phyloP scores from a whole-genome alignment of 2,888 invertebrate species.

The Eilema sororculum region DNA sequence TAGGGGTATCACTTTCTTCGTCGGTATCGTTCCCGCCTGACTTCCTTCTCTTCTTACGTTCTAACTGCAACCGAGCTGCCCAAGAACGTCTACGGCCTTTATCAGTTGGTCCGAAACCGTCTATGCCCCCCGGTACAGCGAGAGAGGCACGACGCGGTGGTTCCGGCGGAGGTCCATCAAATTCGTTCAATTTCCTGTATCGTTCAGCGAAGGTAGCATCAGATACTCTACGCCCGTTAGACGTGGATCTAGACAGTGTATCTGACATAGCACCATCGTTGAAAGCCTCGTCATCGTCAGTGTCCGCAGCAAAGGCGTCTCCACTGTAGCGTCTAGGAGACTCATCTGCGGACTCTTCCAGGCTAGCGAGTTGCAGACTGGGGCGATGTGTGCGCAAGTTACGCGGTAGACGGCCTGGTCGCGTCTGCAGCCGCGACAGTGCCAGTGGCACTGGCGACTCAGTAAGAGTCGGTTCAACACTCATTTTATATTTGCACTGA shows the following conservation, averaged over 20 bases:
- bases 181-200: conserved; percentile 79
- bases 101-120: conserved; percentile 72
- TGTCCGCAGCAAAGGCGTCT: conserved; percentile 70
- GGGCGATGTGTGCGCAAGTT: conserved; percentile 76
- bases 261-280: conserved; percentile 65
- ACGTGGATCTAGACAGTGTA: conserved; percentile 62
- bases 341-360: conserved; percentile 80
- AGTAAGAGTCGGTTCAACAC: conserved; percentile 80
- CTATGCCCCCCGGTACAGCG: conserved; percentile 74
- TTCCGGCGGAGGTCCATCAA: conserved; percentile 78
- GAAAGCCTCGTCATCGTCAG: conserved; percentile 80
- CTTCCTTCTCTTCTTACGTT: conserved; percentile 86
- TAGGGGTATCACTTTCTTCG: conserved; percentile 76
- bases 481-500: conserved; percentile 70
- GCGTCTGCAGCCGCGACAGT: conserved; percentile 75
- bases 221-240: conserved; percentile 82
- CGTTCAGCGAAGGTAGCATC: conserved; percentile 81
- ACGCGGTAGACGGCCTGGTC: conserved; percentile 68
- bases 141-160: conserved; percentile 80
- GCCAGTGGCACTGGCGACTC: conserved; percentile 84
- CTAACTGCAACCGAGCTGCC: conserved; percentile 85
- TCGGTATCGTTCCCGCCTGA: conserved; percentile 82
- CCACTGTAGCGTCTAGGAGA: conserved; percentile 79
- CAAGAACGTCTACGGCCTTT: conserved; percentile 89
- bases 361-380: conserved; percentile 80